Conservation (phyloP, 1,140 invertebrate genomes). For the Aphaenogaster rudis region DNA sequence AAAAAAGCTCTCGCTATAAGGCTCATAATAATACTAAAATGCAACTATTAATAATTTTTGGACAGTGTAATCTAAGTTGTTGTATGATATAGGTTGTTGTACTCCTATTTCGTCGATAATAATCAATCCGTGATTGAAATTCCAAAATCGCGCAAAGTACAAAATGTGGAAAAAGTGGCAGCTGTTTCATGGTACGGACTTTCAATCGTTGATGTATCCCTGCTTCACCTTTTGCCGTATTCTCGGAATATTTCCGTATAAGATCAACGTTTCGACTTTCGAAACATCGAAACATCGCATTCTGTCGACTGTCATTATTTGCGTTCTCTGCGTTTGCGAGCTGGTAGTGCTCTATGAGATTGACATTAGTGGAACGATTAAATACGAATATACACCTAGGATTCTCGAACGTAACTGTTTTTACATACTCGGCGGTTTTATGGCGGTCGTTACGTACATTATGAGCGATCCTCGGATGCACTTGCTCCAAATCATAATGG, state of each 20-base stretch:
- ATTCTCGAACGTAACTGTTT: constrained; percentile 74
- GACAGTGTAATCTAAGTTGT: neutral
- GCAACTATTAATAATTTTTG: neutral
- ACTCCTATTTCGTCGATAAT: neutral
- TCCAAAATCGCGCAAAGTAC: too few relatives aligned
- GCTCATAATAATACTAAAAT: neutral
- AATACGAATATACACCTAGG: constrained; percentile 54
- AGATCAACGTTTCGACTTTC: constrained; percentile 23
- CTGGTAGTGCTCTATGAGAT: constrained; percentile 66
- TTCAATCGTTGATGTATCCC: constrained; percentile 48
- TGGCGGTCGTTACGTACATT: constrained; percentile 54
- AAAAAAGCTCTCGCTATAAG: neutral
- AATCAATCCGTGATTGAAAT: neutral
- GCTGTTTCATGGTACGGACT: too few relatives aligned
- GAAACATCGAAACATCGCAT: constrained; percentile 33
- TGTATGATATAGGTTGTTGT: neutral
- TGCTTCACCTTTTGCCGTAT: constrained; percentile 64
- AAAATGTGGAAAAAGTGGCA: too few relatives aligned
- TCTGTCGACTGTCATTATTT: constrained; percentile 57
- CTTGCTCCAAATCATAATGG: constrained; percentile 68
- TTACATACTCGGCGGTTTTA: constrained; percentile 42
- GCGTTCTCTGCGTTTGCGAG: constrained; percentile 7
- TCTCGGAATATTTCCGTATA: constrained; percentile 73
- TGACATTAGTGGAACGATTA: constrained; percentile 56
- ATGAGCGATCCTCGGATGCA: constrained; percentile 55